phyloP scores from a whole-genome alignment of 2,797 vertebrate genomes.

The Babyrousa celebensis region DNA sequence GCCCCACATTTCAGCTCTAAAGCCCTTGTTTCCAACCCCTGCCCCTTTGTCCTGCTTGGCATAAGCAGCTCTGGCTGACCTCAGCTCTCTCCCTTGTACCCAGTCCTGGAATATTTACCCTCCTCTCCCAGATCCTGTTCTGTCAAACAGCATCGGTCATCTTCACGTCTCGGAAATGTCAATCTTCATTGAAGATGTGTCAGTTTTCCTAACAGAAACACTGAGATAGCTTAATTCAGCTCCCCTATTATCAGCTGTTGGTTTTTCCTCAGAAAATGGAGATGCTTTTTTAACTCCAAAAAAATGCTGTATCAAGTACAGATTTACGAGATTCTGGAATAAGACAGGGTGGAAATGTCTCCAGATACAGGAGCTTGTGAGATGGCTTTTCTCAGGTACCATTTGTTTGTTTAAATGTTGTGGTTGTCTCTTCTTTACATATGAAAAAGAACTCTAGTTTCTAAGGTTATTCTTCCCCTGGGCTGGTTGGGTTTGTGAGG shows the following conservation, averaged over 20 bases:
- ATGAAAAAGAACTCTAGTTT: slow-evolving; percentile 45
- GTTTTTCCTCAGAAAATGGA: slow-evolving; percentile 40
- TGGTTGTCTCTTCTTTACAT: not conserved
- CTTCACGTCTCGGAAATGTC: slow-evolving; percentile 24
- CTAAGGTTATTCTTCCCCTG: not conserved
- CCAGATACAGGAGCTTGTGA: not conserved
- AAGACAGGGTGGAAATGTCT: not conserved
- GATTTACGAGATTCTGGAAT: not conserved
- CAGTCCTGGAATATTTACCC: not conserved
- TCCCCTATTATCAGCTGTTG: slow-evolving; percentile 7
- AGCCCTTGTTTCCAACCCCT: not conserved
- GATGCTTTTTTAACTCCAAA: not conserved
- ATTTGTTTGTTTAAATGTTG: not conserved
- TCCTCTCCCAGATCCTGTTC: not conserved
- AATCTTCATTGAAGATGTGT: slow-evolving; percentile 69
- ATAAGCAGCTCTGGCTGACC: slow-evolving; percentile 32
- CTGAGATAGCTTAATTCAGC: slow-evolving; percentile 64
- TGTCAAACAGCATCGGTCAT: slow-evolving; percentile 68
- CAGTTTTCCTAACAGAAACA: slow-evolving; percentile 64
- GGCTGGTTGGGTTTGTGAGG: not conserved
- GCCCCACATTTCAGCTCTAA: not conserved
- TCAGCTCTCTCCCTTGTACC: not conserved
- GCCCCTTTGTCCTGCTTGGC: not conserved
- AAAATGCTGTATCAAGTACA: not conserved
- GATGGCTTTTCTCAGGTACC: not conserved